Conservation (phyloP, 2,888 invertebrate species). For the Hanleya hanleyi region DNA sequence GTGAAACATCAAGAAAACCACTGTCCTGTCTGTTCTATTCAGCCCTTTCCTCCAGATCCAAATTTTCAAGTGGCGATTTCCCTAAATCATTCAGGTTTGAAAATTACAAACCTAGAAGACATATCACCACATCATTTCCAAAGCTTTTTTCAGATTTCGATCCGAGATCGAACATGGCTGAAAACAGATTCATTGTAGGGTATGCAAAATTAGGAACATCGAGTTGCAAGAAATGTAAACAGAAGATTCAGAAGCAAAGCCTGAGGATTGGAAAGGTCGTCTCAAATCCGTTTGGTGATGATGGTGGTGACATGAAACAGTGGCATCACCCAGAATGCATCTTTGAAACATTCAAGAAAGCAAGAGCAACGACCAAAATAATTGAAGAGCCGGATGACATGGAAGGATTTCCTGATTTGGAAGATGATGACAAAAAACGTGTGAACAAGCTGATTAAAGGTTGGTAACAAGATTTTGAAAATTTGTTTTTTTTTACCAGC, state of each 20-base stretch:
- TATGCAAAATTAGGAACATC: slow-evolving; percentile 87
- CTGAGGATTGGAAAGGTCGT: slow-evolving; percentile 85
- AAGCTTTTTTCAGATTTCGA: too few species aligned
- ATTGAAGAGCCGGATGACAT: slow-evolving; percentile 87
- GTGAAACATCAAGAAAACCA: too few species aligned
- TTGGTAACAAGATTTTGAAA: slow-evolving; percentile 28
- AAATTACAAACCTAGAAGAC: too few species aligned
- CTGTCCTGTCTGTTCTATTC: too few species aligned
- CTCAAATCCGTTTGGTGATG: slow-evolving; percentile 84
- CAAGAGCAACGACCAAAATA: slow-evolving; percentile 86
- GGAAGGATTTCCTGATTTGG: slow-evolving; percentile 83
- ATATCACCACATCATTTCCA: too few species aligned
- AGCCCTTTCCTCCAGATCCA: too few species aligned
- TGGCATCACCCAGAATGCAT: slow-evolving; percentile 88
- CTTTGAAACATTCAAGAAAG: slow-evolving; percentile 85
- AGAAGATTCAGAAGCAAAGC: slow-evolving; percentile 82
- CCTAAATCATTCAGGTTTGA: too few species aligned
- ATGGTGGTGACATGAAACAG: slow-evolving; percentile 85
- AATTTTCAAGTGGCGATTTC: too few species aligned
- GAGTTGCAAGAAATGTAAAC: slow-evolving; percentile 90
- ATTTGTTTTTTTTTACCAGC: too few species aligned
- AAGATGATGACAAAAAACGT: slow-evolving; percentile 80
- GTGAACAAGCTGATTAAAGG: slow-evolving; percentile 80
- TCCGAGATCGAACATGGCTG: too few species aligned
- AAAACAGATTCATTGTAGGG: slow-evolving; percentile 79